These are phyloP conservation scores for Callopanchax toddi DNA, from an alignment of 2,113 vertebrate species.

Conservation along the genomic window DNA sequence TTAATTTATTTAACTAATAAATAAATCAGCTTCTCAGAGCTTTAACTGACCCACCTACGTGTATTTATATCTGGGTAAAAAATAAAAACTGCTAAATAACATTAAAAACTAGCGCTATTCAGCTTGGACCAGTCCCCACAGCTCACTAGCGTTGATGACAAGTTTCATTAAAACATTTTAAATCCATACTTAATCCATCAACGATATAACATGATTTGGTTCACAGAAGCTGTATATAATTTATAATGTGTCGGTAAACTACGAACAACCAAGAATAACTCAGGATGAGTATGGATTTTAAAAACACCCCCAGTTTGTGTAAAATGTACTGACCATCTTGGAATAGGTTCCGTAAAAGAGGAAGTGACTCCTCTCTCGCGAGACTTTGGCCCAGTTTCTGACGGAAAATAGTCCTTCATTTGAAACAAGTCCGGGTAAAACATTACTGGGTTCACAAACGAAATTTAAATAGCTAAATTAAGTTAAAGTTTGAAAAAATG, in stretches of 20 bases:
- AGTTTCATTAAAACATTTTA: background rate
- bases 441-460: background rate
- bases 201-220: background rate
- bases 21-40: too few species aligned
- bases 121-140: background rate
- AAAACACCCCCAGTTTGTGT: background rate
- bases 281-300: slow-evolving; percentile 72
- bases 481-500: background rate
- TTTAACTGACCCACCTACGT: background rate
- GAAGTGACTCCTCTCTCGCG: slow-evolving; percentile 70
- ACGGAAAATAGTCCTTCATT: slow-evolving; percentile 58
- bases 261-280: accelerated
- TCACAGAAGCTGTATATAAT: accelerated
- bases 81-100: background rate
- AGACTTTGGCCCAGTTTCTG: slow-evolving; percentile 18
- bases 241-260: accelerated
- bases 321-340: slow-evolving; percentile 79
- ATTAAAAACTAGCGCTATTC: accelerated
- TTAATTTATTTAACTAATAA: too few species aligned
- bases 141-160: background rate
- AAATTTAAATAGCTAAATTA: accelerated
- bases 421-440: background rate
- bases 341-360: slow-evolving; percentile 80
- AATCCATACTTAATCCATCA: accelerated
- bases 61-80: background rate